Base-by-base conservation (phyloP, 2,888 invertebrate species). In the Diarsia dahlii region DNA sequence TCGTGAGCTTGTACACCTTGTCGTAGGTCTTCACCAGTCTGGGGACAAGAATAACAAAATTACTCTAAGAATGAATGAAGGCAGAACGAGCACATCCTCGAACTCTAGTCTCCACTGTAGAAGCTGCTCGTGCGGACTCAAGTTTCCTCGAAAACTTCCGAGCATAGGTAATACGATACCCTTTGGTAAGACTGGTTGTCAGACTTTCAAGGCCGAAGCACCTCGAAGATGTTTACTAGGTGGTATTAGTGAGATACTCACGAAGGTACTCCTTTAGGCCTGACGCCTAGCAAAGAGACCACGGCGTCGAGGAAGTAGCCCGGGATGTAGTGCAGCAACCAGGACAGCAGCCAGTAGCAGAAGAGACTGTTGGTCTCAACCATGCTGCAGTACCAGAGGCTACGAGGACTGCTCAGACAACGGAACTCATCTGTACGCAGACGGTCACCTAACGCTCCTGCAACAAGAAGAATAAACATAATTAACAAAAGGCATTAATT, bases 311-410 rank as follows among this genome's bases (percentile, higher is more conserved):
- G 28, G 48, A 73, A 45, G 58, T 73, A 81, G 5, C 69, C 81
- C 0, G 81, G 81, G 1, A 81, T 73, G 18, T 70, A 84, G 48
- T 81, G 81, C 2, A 84, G 34, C 1, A 84, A 12, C 81, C 81
- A 80, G 0, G 60, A 66, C 2, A 80, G 52, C 8, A 81, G 3
- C 81, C 81, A 80, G 69, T 67, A 63, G 0, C 84, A 0, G 13
- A 70, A 0, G 0, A 0, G 3, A 28, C 10, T 84, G n/a, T 54
- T 70, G 4, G 84, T 84, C 13, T 63, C 52, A 2, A 70, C 3
- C 0, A 1, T 0, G 10, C 50, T 70, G 12, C 0, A 0, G 34
- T 70, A 81, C 81, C 84, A 81, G 6, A 81, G 4, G 0, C 0
- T 0, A 39, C 39, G 2, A 3, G 84, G 28, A 5, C 66, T 0